These are phyloP conservation scores for Petrocephalus microphthalmus DNA, from an alignment of 2,113 vertebrate species.

Conservation along the genomic window DNA sequence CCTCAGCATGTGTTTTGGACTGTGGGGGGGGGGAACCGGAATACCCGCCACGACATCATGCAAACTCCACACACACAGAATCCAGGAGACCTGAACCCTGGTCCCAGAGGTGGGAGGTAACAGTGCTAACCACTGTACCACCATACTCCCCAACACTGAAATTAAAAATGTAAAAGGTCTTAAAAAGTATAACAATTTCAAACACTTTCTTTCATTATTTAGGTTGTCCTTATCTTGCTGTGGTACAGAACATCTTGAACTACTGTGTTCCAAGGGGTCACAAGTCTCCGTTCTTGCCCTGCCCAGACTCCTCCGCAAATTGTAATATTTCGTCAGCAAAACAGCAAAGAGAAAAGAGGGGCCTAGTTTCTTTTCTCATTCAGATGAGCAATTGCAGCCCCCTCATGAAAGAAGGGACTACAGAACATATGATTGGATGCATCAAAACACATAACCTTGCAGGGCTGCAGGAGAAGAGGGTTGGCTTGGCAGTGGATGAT, in stretches of 20 bases:
- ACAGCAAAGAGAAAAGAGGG: neutral
- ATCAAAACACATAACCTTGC: neutral
- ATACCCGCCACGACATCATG: too few relatives aligned
- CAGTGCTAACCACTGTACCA: too few relatives aligned
- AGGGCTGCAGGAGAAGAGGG: neutral
- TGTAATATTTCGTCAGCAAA: neutral
- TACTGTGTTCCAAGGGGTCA: neutral
- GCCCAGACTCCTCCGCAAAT: neutral
- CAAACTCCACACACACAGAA: too few relatives aligned
- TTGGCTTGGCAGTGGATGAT: neutral
- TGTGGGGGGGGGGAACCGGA: too few relatives aligned
- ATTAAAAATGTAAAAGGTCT: neutral
- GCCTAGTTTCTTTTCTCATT: neutral
- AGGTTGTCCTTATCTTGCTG: neutral
- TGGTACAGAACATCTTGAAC: neutral
- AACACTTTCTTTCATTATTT: neutral
- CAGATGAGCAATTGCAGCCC: neutral
- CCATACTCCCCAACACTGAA: neutral
- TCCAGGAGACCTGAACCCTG: too few relatives aligned
- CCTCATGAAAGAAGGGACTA: neutral
- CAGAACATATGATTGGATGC: neutral
- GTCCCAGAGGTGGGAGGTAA: too few relatives aligned
- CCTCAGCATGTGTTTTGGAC: too few relatives aligned
- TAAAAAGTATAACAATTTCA: neutral
- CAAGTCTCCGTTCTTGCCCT: neutral